Evolutionary conservation across 2,113 vertebrate species (phyloP).

Genomic region (Excalfactoria chinensis): DNA sequence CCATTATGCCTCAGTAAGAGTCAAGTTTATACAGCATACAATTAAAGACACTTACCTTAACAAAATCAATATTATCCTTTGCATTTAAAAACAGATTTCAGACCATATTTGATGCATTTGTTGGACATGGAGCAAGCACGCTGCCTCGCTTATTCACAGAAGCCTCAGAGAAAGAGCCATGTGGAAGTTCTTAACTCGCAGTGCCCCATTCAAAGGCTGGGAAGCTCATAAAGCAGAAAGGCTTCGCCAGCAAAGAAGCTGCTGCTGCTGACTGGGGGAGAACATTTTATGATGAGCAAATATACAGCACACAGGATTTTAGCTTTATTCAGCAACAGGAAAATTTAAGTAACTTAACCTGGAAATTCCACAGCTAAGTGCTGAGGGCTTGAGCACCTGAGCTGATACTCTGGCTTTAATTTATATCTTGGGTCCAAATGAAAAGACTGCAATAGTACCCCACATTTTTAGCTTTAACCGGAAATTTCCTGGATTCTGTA

Average conservation of each 20-base stretch:
- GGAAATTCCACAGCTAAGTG: constrained; percentile 29
- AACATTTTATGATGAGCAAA: constrained; percentile 67
- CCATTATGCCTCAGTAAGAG: constrained; percentile 18
- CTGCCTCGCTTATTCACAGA: constrained; percentile 49
- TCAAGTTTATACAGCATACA: neutral
- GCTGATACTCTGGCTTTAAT: constrained; percentile 1
- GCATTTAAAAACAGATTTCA: constrained; percentile 54
- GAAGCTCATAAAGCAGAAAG: constrained; percentile 54
- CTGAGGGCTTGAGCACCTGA: constrained; percentile 42
- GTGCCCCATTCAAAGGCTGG: constrained; percentile 44
- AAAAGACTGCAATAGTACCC: neutral
- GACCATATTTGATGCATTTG: constrained; percentile 49
- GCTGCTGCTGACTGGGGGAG: constrained; percentile 60
- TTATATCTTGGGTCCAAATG: neutral
- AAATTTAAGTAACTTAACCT: constrained; percentile 53
- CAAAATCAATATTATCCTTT: constrained; percentile 70
- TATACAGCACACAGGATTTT: constrained; percentile 44
- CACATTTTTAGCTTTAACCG: constrained; percentile 19
- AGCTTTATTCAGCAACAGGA: constrained; percentile 59
- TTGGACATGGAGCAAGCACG: neutral
- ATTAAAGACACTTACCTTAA: constrained; percentile 71
- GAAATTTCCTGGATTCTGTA: constrained; percentile 52
- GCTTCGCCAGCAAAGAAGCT: constrained; percentile 64
- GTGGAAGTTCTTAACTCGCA: constrained; percentile 69
- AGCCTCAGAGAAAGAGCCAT: constrained; percentile 47